Percentiles rank a stretch among this genome's conserved stretches.
These are phyloP conservation scores for Mastacembelus armatus DNA, from an alignment of 2,797 vertebrate species.

Conservation along the genomic window DNA sequence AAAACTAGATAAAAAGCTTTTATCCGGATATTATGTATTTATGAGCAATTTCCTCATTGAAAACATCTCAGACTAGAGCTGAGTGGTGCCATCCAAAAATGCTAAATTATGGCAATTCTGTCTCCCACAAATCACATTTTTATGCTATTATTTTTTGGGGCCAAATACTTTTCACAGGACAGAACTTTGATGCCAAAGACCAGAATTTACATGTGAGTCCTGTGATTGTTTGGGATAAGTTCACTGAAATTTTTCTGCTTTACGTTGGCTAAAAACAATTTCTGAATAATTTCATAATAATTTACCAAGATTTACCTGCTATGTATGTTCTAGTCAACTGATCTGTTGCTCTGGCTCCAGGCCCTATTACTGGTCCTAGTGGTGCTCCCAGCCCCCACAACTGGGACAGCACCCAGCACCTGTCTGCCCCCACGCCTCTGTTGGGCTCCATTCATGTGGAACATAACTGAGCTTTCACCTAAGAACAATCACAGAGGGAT, in stretches of 20 bases:
- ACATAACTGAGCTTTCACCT: slow-evolving; percentile 76
- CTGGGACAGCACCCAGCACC: slow-evolving; percentile 73
- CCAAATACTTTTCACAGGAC: background rate
- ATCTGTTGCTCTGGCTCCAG: slow-evolving; percentile 42
- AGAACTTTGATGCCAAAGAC: background rate
- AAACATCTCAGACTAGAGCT: background rate
- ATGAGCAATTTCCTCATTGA: slow-evolving; percentile 5
- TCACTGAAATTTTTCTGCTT: too few relatives aligned
- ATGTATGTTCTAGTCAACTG: too few relatives aligned
- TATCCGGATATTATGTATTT: background rate
- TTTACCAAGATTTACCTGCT: background rate
- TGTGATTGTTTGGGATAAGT: too few relatives aligned
- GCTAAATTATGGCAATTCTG: background rate
- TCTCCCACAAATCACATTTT: background rate
- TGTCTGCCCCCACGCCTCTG: slow-evolving; percentile 66
- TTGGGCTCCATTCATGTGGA: slow-evolving; percentile 75
- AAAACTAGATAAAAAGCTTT: background rate
- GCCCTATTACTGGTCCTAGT: slow-evolving; percentile 28
- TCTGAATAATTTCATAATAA: background rate
- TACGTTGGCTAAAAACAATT: too few relatives aligned
- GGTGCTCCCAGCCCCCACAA: slow-evolving; percentile 38
- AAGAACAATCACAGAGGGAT: slow-evolving; percentile 71
- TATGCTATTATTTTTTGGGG: background rate
- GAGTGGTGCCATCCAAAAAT: background rate
- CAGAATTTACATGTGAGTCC: background rate